Base-by-base conservation (phyloP, 37 sponge, comb jelly and placozoan species). In the Petrosia ficiformis region DNA sequence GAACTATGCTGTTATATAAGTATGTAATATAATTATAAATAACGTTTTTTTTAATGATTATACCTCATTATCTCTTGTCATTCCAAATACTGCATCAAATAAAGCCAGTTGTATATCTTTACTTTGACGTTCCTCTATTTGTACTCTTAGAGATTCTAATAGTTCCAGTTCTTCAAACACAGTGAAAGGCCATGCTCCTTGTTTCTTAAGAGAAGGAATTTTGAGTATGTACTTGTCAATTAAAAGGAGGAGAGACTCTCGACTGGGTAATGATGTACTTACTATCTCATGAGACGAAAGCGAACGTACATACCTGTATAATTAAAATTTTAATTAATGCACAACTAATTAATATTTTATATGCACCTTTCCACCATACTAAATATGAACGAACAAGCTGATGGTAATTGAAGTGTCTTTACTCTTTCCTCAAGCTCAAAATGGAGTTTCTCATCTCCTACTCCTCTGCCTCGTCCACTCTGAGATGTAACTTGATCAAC, bases 71-170 rank as follows among this genome's bases (percentile, higher is more conserved):
- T 61, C 28, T 6, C n/a, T 29, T 61, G 22, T 5, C 2, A 11
- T 3, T 1, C 91, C 87, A 86, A 86, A 90, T 32, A 90, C 29
- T 38, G 91, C 75, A 28, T 90, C 91, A 65, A 90, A 82, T 19
- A 86, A 33, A 30, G 83, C 82, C 37, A 77, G 82, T 44, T 73
- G 44, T 31, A 82, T 67, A 3, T 68, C 63, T 26, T 58, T 37
- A 65, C 61, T 68, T 19, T 65, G 57, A 37, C 67, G 57, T 31
- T 78, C 72, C 38, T 75, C 83, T 24, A 90, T 54, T 21, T 85
- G 77, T 8, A 10, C 61, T 26, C 78, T 69, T 10, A 90, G 39
- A 6, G 54, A 29, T 40, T 76, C 39, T 30, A 85, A 26, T 56
- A 90, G 57, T 40, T 86, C 78, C 40, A 86, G n/a, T 81, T 85